Evolutionary conservation across 1,140 invertebrate genomes (phyloP), one percentile per base, ranked within the genome.

Genomic region (Saccostrea echinata): DNA sequence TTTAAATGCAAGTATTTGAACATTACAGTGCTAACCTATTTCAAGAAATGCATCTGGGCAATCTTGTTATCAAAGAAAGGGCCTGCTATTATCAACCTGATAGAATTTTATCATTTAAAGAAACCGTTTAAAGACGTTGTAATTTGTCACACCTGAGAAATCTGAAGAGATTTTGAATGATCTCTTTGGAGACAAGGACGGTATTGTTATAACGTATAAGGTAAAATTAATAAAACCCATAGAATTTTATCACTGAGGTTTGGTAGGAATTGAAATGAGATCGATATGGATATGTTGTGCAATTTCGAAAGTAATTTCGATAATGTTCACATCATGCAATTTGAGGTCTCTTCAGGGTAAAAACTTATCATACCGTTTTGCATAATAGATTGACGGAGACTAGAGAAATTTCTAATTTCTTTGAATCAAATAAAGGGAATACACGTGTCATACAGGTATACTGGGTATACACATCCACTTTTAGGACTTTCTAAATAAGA

Each of bases 231-330:
- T n/a, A 61, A n/a, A 61, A 18, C 55, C n/a, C 18, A 4, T 4
- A 18, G 18, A n/a, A 61, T 21, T 21, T 61, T 61, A 18, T 61
- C 55, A 21, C 55, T 61, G 55, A 4, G 21, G 55, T 61, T 18
- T 21, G 18, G 30, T 81, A 30, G 18, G 43, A 33, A 21, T 33
- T 12, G 16, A 81, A 21, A 81, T 30, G 30, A 81, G 30, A 30
- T 81, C n/a, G 43, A 81, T 18, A 81, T 81, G 30, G 33, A 21
- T 81, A 21, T 81, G 21, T 33, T n/a, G 51, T 81, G 16, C 21
- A 81, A 43, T 81, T 81, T 43, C 51, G 33, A 43, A 81, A 51
- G 51, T 43, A 81, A 81, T 81, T 9, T 81, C 21, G 21, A 51
- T 51, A 81, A n/a, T 33, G 16, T 33, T n/a, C 16, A 33, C 11